Conservation (phyloP, 2,113 vertebrate genomes). For the Centropristis striata region DNA sequence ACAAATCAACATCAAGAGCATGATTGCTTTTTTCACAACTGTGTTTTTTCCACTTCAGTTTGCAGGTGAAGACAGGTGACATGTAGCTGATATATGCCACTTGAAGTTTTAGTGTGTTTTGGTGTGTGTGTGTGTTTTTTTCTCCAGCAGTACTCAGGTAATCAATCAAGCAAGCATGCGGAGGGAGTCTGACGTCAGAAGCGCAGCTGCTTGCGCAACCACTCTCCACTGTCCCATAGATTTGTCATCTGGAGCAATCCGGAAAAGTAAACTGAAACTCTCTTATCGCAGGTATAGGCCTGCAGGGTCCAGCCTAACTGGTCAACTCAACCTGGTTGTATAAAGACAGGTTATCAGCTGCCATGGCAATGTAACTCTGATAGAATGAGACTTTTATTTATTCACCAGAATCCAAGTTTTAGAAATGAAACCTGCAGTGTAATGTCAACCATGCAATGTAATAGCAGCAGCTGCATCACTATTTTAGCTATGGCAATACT, state of each 20-base stretch:
- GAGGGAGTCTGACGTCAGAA: slow-evolving; percentile 70
- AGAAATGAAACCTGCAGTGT: not conserved
- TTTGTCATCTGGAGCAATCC: slow-evolving; percentile 63
- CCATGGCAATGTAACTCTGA: not conserved
- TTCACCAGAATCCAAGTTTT: not conserved
- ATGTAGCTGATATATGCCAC: not conserved
- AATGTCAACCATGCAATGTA: slow-evolving; percentile 3
- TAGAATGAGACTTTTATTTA: not conserved
- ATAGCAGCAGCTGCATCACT: slow-evolving; percentile 47
- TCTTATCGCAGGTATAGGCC: slow-evolving; percentile 54
- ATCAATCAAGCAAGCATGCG: slow-evolving; percentile 74
- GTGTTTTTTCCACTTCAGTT: not conserved
- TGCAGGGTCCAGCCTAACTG: slow-evolving; percentile 29
- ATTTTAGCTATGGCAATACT: slow-evolving; percentile 37
- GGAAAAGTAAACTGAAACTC: slow-evolving; percentile 68
- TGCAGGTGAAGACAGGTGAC: not conserved
- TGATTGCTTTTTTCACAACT: slow-evolving; percentile 17
- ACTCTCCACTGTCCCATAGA: slow-evolving; percentile 54
- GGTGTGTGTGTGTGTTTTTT: slow-evolving; percentile 37
- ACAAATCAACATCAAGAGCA: not conserved
- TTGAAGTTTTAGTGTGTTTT: slow-evolving; percentile 45
- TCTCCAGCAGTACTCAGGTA: slow-evolving; percentile 47
- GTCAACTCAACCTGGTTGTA: slow-evolving; percentile 56
- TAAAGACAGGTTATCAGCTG: not conserved
- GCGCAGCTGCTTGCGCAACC: slow-evolving; percentile 71